Evolutionary conservation across 2,797 vertebrate species (phyloP).

Genomic region (Cichlasoma orientale): DNA sequence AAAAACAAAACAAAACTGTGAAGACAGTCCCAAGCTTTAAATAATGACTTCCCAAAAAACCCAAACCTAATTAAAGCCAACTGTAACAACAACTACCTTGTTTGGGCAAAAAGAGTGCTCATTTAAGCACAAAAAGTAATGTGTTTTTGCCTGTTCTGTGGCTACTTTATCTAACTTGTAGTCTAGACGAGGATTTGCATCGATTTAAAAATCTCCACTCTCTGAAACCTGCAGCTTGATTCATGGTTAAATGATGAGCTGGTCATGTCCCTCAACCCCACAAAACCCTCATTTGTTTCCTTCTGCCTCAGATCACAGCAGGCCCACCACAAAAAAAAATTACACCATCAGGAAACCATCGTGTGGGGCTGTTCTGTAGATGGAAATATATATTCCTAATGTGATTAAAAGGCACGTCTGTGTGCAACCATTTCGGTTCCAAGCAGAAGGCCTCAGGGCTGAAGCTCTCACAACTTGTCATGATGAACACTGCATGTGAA

Average conservation of each 20-base stretch:
- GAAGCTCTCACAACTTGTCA: slow-evolving; percentile 18
- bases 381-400: background rate
- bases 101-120: background rate
- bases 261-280: slow-evolving; percentile 7
- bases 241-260: slow-evolving; percentile 58
- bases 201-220: slow-evolving; percentile 53
- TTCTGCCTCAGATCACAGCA: slow-evolving; percentile 18
- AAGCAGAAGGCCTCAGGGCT: slow-evolving; percentile 1
- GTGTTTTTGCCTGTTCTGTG: slow-evolving; percentile 28
- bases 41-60: background rate
- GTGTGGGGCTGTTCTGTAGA: background rate
- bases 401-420: background rate
- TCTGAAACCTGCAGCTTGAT: slow-evolving; percentile 39
- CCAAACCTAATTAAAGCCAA: background rate
- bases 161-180: background rate
- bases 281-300: slow-evolving; percentile 10
- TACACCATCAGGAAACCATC: slow-evolving; percentile 11
- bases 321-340: background rate
- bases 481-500: slow-evolving; percentile 25
- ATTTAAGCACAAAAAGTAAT: slow-evolving; percentile 15
- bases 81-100: background rate
- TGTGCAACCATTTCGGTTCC: background rate
- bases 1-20: background rate
- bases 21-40: background rate
- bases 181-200: slow-evolving; percentile 28